Evolutionary conservation across 2,888 invertebrate species (phyloP).

Genomic region (Callyntrura guangdongensis): DNA sequence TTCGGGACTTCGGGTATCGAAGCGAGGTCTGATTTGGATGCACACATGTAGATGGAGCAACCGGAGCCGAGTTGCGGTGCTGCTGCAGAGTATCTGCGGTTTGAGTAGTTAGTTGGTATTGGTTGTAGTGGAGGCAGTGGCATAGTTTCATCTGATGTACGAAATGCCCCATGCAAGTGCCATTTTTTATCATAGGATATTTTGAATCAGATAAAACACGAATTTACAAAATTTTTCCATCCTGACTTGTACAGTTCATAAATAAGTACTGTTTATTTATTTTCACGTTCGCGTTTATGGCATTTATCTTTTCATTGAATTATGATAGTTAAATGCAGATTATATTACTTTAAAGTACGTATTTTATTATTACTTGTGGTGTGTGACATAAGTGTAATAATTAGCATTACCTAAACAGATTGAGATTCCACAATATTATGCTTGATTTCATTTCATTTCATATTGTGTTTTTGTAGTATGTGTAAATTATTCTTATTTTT

Average conservation of each 20-base stretch:
- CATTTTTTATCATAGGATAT: too few relatives aligned
- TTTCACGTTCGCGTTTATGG: conserved; percentile 39
- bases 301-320: conserved; percentile 43
- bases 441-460: conserved; percentile 25
- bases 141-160: too few relatives aligned
- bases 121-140: too few relatives aligned
- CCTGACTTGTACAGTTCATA: not conserved
- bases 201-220: too few relatives aligned
- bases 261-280: conserved; percentile 58
- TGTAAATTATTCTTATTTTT: not conserved
- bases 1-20: too few relatives aligned
- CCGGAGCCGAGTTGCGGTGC: too few relatives aligned
- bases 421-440: conserved; percentile 47
- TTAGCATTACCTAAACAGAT: conserved; percentile 39
- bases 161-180: too few relatives aligned
- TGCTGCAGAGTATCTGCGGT: too few relatives aligned
- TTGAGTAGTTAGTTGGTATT: too few relatives aligned
- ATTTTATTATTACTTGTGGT: conserved; percentile 41
- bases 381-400: conserved; percentile 31
- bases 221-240: too few relatives aligned
- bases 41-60: too few relatives aligned
- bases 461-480: conserved; percentile 2
- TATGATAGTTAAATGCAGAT: conserved; percentile 7
- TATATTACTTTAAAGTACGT: conserved; percentile 16
- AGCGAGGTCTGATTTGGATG: too few relatives aligned